Evolutionary conservation across 2,797 vertebrate genomes (phyloP), one percentile per base, ranked within the genome.

Genomic region (Esox lucius): DNA sequence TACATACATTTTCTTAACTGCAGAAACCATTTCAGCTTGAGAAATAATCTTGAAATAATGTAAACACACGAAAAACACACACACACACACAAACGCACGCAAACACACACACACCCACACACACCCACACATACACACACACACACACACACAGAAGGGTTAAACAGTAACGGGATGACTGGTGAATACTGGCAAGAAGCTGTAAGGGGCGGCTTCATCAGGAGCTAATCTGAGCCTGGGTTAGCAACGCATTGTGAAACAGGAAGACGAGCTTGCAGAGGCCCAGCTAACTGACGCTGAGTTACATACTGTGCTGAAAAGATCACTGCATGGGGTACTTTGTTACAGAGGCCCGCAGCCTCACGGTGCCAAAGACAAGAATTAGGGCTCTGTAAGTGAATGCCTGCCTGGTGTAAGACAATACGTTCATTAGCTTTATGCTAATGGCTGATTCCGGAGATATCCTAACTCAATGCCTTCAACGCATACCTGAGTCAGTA

Each of bases 281-380:
- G 88, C 88, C 86, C 84, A 56, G 79, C 78, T 75, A 87, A 87
- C 87, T 87, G 90, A 84, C 87, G 87, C 87, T 28, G 88, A 87
- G 89, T 83, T 86, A 89, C 88, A 90, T 86, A 86, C 85, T 83
- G 83, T 83, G 84, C 90, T 91, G 89, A 93, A 94, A 92, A 86
- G 83, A 91, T 86, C 88, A 85, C 89, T 87, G 90, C 87, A 87
- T 88, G 88, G 85, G 88, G 86, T 68, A 65, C 72, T 78, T 77
- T 72, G 80, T 87, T 85, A 87, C 87, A 81, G 89, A 88, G 88
- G 85, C 90, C 82, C 82, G 75, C 77, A 74, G 86, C 79, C 74
- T 82, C 87, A 75, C 87, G 74, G 85, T 89, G 91, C 91, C 92
- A 92, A 90, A 75, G 81, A 84, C 83, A 46, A 81, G 89, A 87